phyloP scores from a whole-genome alignment of 2,888 invertebrate genomes.

The Ophioninae sp. region DNA sequence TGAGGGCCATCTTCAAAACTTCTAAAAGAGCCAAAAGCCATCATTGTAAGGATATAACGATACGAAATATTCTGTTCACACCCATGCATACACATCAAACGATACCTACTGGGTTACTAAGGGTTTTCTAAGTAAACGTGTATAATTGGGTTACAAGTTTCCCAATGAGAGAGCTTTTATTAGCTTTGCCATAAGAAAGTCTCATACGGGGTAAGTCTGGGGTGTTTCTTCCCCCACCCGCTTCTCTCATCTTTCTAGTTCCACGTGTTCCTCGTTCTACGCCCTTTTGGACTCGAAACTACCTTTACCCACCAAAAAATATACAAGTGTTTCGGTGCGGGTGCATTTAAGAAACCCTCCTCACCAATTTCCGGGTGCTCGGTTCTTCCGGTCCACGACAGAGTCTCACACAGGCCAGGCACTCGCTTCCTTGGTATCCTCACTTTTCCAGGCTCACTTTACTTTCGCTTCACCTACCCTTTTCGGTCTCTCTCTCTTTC shows the following conservation, averaged over 20 bases:
- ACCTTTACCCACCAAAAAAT: background rate
- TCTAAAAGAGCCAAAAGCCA: too few species aligned
- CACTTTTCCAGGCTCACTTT: background rate
- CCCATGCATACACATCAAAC: background rate
- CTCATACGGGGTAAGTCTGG: conserved; percentile 24
- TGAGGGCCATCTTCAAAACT: too few species aligned
- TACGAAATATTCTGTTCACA: too few species aligned
- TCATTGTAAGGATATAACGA: too few species aligned
- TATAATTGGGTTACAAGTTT: conserved; percentile 56
- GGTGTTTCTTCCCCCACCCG: conserved; percentile 39
- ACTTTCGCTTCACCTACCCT: conserved; percentile 17
- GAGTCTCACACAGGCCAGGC: conserved; percentile 4
- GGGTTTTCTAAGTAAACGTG: conserved; percentile 2
- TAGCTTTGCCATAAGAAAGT: conserved; percentile 53
- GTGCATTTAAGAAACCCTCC: conserved; percentile 26
- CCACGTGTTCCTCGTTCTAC: conserved; percentile 18
- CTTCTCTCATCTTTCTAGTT: conserved; percentile 16
- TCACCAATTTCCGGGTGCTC: conserved; percentile 50
- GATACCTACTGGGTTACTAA: background rate
- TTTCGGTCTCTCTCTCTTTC: conserved; percentile 14
- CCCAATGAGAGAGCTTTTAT: conserved; percentile 56
- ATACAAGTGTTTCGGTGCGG: background rate
- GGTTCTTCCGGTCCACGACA: conserved; percentile 1
- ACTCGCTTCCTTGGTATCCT: conserved; percentile 2
- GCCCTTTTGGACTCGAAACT: background rate